phyloP scores from a whole-genome alignment of 1,140 invertebrate genomes.

The Drosophila virilis region DNA sequence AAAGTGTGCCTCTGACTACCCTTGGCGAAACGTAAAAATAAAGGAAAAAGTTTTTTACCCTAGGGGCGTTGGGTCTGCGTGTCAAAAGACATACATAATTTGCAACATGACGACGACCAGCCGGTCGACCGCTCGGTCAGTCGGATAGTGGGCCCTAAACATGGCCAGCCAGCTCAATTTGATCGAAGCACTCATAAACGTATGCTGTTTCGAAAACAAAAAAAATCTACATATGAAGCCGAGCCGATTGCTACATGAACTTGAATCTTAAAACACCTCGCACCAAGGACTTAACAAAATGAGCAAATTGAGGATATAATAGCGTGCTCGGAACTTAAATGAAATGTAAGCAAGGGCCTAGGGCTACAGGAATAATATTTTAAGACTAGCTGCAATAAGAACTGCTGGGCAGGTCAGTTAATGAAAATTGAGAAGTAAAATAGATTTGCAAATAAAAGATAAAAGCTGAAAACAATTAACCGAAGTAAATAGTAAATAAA shows the following conservation, averaged over 20 bases:
- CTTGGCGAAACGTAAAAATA: conserved; percentile 24
- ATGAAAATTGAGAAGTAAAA: background rate
- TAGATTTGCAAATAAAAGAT: background rate
- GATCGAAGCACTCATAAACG: conserved; percentile 67
- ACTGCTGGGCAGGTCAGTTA: conserved; percentile 9
- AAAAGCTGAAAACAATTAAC: background rate
- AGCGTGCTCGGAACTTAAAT: conserved; percentile 6
- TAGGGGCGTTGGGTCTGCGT: conserved; percentile 54
- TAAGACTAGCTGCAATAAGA: conserved; percentile 13
- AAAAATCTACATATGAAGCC: conserved; percentile 62
- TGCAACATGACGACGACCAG: conserved; percentile 60
- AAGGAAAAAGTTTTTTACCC: conserved; percentile 16
- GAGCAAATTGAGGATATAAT: conserved; percentile 15
- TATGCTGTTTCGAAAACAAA: conserved; percentile 35
- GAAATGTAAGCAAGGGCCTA: conserved; percentile 14
- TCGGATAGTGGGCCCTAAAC: background rate
- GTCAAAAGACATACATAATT: conserved; percentile 77
- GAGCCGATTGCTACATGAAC: conserved; percentile 68
- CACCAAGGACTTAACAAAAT: conserved; percentile 19
- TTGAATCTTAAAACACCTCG: conserved; percentile 58
- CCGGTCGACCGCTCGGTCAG: background rate
- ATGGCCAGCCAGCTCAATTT: conserved; percentile 34
- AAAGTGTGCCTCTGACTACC: conserved; percentile 70
- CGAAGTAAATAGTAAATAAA: background rate
- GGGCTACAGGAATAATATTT: conserved; percentile 15